Percentiles rank a stretch among this genome's conserved stretches.
Conservation (phyloP, 1,140 invertebrate genomes). For the Brachystomella parvula region DNA sequence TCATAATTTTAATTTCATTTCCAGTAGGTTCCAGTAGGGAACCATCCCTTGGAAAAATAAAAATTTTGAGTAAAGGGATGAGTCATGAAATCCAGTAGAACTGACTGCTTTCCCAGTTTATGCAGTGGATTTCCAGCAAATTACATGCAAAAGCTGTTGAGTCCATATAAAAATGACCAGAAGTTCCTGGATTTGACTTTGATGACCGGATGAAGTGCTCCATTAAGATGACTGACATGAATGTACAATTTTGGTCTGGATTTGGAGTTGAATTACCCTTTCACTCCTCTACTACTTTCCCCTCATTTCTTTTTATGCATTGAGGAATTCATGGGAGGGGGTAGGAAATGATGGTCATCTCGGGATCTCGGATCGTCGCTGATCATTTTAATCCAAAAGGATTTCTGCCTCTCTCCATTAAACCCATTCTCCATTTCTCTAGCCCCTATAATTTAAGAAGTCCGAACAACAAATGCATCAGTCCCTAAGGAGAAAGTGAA, state of each 20-base stretch:
- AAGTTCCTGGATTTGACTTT: background rate
- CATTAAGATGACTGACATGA: background rate
- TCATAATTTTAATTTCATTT: no score
- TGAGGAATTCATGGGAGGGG: background rate
- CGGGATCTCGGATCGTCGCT: background rate
- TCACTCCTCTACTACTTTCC: background rate
- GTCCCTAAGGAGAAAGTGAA: no score
- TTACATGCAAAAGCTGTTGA: no score
- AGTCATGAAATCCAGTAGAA: no score
- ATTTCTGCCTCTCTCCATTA: background rate
- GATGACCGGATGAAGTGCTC: background rate
- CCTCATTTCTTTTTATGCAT: background rate
- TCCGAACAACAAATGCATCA: no score
- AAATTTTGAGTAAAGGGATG: no score
- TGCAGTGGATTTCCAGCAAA: no score
- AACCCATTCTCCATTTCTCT: background rate
- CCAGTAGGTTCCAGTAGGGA: no score
- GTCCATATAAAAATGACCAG: no score
- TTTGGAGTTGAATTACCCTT: background rate
- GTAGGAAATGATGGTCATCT: conserved; percentile 10
- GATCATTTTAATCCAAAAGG: background rate
- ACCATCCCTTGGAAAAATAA: no score
- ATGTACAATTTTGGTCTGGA: background rate
- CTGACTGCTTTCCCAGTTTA: no score
- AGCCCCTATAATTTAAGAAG: no score